phyloP scores from a whole-genome alignment of 2,888 invertebrate species.

The Fragum fragum region DNA sequence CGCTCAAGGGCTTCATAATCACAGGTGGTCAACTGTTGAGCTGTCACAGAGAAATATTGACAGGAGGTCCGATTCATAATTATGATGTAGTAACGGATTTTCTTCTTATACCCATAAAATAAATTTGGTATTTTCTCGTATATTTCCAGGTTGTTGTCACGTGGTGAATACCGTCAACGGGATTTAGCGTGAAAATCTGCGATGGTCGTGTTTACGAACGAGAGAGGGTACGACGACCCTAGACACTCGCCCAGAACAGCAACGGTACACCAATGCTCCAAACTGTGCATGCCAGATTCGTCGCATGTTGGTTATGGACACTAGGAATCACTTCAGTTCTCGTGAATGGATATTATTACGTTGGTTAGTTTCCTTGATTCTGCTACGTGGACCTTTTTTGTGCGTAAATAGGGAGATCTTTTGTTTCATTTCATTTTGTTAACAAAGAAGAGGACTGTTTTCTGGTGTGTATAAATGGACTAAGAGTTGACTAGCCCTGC shows the following conservation, averaged over 20 bases:
- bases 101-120: too few relatives aligned
- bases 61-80: too few relatives aligned
- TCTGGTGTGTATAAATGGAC: too few relatives aligned
- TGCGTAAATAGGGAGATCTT: background rate
- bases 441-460: too few relatives aligned
- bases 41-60: too few relatives aligned
- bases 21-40: conserved; percentile 13
- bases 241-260: background rate
- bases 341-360: background rate
- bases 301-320: background rate
- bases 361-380: background rate
- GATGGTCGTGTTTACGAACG: background rate
- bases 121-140: background rate
- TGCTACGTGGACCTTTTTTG: conserved; percentile 10
- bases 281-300: background rate
- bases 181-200: conserved; percentile 4
- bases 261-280: background rate
- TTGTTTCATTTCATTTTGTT: background rate
- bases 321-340: background rate
- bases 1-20: conserved; percentile 30
- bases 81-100: too few relatives aligned
- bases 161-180: conserved; percentile 34
- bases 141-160: conserved; percentile 67
- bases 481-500: too few relatives aligned
- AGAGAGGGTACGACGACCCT: background rate